Evolutionary conservation across 1,140 invertebrate genomes (phyloP).

Genomic region (Tribolium castaneum): DNA sequence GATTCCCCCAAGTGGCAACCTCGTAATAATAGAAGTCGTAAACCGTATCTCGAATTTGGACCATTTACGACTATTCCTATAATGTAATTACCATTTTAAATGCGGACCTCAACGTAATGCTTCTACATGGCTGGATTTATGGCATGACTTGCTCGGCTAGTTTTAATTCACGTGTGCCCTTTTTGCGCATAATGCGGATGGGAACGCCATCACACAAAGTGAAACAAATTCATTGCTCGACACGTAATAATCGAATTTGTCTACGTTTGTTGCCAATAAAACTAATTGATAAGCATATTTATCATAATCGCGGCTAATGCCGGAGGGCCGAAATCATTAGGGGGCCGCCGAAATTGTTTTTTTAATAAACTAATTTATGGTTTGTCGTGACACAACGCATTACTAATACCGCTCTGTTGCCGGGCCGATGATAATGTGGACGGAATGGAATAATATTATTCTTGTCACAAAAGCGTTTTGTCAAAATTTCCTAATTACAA

Average conservation of each 20-base stretch:
- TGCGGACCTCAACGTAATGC: slow-evolving; percentile 37
- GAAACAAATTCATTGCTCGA: neutral
- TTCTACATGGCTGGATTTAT: slow-evolving; percentile 38
- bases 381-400: slow-evolving; percentile 30
- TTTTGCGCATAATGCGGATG: neutral
- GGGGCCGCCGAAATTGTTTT: slow-evolving; percentile 10
- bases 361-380: slow-evolving; percentile 34
- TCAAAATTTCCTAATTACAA: slow-evolving; percentile 31
- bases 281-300: slow-evolving; percentile 28
- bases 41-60: slow-evolving; percentile 41
- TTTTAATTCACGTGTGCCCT: slow-evolving; percentile 9
- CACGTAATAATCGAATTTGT: slow-evolving; percentile 28
- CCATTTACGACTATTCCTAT: slow-evolving; percentile 45
- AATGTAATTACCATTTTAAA: slow-evolving; percentile 47
- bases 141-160: slow-evolving; percentile 8
- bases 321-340: neutral
- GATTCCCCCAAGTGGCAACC: slow-evolving; percentile 40
- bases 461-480: slow-evolving; percentile 23
- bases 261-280: neutral
- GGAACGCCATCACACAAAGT: neutral
- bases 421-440: slow-evolving; percentile 14
- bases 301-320: slow-evolving; percentile 16
- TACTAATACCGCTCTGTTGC: slow-evolving; percentile 18
- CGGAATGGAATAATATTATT: slow-evolving; percentile 20
- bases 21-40: slow-evolving; percentile 41